phyloP scores from a whole-genome alignment of 2,888 invertebrate genomes.

The Nymphalis urticae region DNA sequence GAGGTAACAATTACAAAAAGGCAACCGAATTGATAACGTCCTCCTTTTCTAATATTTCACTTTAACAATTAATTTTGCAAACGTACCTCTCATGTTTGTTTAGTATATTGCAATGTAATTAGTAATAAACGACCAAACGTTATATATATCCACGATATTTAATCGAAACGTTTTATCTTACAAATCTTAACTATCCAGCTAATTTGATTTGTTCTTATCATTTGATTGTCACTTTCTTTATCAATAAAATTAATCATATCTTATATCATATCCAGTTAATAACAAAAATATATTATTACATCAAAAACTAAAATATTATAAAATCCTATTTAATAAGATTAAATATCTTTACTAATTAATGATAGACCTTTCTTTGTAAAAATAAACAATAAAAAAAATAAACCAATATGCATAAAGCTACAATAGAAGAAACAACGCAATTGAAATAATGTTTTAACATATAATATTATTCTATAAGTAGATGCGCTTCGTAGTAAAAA shows the following conservation, averaged over 20 bases:
- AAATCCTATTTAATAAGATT: not conserved
- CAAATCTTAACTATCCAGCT: constrained; percentile 22
- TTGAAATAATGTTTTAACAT: too few relatives aligned
- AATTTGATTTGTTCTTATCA: constrained; percentile 24
- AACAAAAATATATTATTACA: constrained; percentile 1
- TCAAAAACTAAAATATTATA: not conserved
- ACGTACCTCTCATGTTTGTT: constrained; percentile 40
- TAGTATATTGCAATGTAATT: constrained; percentile 24
- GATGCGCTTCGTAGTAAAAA: too few relatives aligned
- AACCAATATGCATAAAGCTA: not conserved
- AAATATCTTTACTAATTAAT: too few relatives aligned
- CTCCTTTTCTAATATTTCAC: not conserved
- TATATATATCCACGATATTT: constrained; percentile 28
- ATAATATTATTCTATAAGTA: too few relatives aligned
- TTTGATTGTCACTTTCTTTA: constrained; percentile 25
- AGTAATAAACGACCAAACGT: not conserved
- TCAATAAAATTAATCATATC: constrained; percentile 18
- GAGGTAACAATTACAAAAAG: too few relatives aligned
- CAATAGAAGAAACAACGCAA: not conserved
- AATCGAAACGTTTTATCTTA: constrained; percentile 31
- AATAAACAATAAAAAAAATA: not conserved
- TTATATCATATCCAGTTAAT: not conserved
- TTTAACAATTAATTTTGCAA: not conserved
- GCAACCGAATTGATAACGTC: too few relatives aligned
- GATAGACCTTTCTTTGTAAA: not conserved